These are phyloP conservation scores for Leucosticte australis DNA, from an alignment of 2,113 vertebrate genomes.

Conservation along the genomic window DNA sequence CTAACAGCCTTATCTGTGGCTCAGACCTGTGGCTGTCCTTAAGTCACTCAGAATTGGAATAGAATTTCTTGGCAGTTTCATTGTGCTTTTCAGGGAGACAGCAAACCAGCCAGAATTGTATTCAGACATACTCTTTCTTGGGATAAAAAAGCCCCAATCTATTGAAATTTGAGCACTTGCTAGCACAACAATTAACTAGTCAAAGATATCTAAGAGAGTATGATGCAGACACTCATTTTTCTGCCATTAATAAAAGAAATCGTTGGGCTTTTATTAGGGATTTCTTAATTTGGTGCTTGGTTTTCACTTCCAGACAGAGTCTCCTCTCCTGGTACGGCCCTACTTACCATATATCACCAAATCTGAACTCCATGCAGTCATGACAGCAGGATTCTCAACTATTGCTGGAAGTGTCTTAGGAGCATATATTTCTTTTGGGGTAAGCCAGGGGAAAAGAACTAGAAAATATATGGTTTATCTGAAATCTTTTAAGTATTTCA, in stretches of 20 bases:
- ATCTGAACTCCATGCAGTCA: slow-evolving; percentile 87
- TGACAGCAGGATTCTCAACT: slow-evolving; percentile 85
- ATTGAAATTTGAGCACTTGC: background rate
- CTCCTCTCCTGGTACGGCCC: slow-evolving; percentile 80
- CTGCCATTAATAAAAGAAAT: background rate
- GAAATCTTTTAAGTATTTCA: background rate
- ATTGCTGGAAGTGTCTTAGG: slow-evolving; percentile 85
- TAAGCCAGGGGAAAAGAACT: slow-evolving; percentile 57
- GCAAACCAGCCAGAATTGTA: background rate
- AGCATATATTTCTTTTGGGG: slow-evolving; percentile 86
- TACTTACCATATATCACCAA: slow-evolving; percentile 77
- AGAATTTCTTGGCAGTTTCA: background rate
- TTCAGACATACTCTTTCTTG: background rate
- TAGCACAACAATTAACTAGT: background rate
- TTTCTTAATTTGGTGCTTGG: background rate
- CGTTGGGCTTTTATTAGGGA: background rate
- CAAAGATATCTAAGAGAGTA: background rate
- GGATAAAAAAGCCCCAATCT: background rate
- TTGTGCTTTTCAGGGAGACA: background rate
- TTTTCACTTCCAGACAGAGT: slow-evolving; percentile 76
- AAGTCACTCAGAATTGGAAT: background rate
- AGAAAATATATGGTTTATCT: background rate
- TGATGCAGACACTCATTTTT: background rate
- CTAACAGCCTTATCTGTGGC: background rate
- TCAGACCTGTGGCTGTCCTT: background rate